Evolutionary conservation across 2,113 vertebrate species (phyloP).

Genomic region (Salvator merianae): DNA sequence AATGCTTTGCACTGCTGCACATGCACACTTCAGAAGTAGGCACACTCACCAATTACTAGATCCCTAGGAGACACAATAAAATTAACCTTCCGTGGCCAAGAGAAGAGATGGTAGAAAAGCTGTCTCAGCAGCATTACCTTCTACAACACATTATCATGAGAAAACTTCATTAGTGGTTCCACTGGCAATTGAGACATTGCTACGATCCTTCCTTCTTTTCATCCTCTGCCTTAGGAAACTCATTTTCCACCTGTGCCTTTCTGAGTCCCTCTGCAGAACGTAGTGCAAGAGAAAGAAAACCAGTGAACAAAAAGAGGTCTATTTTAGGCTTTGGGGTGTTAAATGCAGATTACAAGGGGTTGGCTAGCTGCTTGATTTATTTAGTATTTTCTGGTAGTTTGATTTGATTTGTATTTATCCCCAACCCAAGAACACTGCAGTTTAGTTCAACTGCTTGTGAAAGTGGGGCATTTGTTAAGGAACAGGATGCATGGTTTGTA

Average conservation of each 20-base stretch:
- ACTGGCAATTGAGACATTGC: conserved; percentile 41
- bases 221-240: background rate
- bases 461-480: too few species aligned
- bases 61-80: conserved; percentile 65
- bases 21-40: conserved; percentile 38
- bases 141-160: conserved; percentile 12
- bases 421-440: too few species aligned
- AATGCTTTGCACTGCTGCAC: conserved; percentile 49
- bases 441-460: too few species aligned
- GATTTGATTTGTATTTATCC: too few species aligned
- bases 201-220: conserved; percentile 11
- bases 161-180: conserved; percentile 49
- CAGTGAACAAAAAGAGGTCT: background rate
- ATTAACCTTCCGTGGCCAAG: conserved; percentile 65
- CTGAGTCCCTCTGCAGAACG: conserved; percentile 30
- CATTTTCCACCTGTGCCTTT: conserved; percentile 1
- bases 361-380: too few species aligned
- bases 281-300: conserved; percentile 44
- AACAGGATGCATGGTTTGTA: too few species aligned
- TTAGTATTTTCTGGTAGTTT: too few species aligned
- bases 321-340: background rate
- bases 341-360: too few species aligned
- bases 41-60: conserved; percentile 59
- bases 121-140: conserved; percentile 40
- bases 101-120: conserved; percentile 37